Evolutionary conservation across 64 coral and sea anemone genomes (phyloP), one percentile per base, ranked within the genome.

Genomic region (Actinia tenebrosa): DNA sequence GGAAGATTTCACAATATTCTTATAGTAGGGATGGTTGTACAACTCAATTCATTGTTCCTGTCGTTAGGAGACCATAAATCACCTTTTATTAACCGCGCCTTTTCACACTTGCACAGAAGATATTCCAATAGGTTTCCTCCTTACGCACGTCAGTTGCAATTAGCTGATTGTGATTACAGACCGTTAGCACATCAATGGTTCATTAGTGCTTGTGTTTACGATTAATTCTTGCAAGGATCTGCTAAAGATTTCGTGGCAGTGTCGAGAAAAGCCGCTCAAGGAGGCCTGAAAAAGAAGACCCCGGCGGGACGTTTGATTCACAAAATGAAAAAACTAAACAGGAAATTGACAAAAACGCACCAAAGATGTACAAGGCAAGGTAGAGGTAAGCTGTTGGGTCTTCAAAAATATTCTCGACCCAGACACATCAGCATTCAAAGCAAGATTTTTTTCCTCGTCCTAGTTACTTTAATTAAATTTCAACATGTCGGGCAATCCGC

Each of bases 131-230:
- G 18, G 5, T 17, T 81, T 20, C 7, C 22, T 37, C 17, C 53
- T 81, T 81, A n/a, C 19, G 44, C 5, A 18, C 16, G 50, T 50
- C 79, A 81, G 45, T 50, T 50, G 44, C 7, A 23, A 47, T 53
- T 22, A 81, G 45, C 44, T 81, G 43, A 50, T 81, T 81, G 79
- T 85, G 46, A 85, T 85, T 85, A 43, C 83, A 85, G 60, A n/a
- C 83, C 13, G 83, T 63, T 85, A 63, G n/a, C 83, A 85, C 83
- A 13, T 85, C 83, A 63, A 58, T 85, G 83, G 83, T 85, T 85
- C 54, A 61, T 60, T 85, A 85, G 83, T 53, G 45, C 10, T 66
- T 53, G 80, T 53, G 45, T 85, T 64, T 59, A 61, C 54, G 44
- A 85, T 64, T 54, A 44, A 85, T 30, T 44, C 56, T 43, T 54